Evolutionary conservation across 2,888 invertebrate species (phyloP).

Genomic region (Phytoseiulus persimilis): DNA sequence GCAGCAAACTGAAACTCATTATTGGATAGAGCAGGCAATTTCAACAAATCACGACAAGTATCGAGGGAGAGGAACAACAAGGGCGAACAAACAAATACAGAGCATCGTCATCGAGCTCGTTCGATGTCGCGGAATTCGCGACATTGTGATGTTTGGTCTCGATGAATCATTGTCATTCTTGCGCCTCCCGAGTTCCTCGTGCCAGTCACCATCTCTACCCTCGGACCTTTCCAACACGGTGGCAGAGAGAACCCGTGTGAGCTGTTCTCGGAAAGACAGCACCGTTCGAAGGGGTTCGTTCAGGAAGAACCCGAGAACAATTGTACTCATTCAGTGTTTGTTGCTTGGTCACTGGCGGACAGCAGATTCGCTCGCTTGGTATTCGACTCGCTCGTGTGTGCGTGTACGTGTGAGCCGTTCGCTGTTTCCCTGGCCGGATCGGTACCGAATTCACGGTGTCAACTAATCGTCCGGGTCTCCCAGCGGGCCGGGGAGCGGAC

Average conservation of each 20-base stretch:
- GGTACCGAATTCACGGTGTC: not conserved
- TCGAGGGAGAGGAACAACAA: no score
- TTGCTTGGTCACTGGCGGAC: not conserved
- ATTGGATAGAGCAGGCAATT: no score
- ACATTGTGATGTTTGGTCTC: no score
- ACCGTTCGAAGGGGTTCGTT: not conserved
- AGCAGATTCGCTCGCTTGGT: not conserved
- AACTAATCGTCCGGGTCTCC: not conserved
- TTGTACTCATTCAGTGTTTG: not conserved
- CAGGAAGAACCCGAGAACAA: not conserved
- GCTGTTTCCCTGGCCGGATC: not conserved
- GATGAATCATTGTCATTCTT: no score
- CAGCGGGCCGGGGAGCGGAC: not conserved
- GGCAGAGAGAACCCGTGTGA: not conserved
- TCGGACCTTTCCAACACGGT: not conserved
- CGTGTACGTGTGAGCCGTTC: not conserved
- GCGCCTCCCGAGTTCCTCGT: no score
- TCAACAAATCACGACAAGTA: no score
- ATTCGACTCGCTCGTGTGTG: not conserved
- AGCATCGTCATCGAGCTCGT: no score
- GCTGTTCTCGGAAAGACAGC: not conserved
- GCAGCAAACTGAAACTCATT: not conserved
- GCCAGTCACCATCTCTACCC: no score
- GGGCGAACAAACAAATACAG: no score
- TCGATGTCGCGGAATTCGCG: no score